A percentile compares a stretch with the other conserved stretches of the same genome.
Conservation (phyloP, 2,113 vertebrate species). For the Azemiops feae region DNA sequence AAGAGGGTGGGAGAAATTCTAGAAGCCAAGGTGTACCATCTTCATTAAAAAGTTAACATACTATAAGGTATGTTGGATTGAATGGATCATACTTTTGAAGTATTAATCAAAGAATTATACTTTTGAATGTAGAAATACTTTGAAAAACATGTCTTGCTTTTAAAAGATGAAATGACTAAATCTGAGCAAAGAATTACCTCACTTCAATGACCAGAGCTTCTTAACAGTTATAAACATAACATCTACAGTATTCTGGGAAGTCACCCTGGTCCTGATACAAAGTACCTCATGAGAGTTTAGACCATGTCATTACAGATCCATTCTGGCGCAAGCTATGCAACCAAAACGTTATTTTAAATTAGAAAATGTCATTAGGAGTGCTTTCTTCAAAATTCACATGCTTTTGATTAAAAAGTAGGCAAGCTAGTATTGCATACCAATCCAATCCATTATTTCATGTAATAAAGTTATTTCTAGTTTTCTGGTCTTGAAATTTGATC, state of each 20-base stretch:
- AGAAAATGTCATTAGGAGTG: background rate
- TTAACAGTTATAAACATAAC: background rate
- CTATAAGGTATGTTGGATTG: background rate
- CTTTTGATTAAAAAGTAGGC: background rate
- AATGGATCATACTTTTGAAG: background rate
- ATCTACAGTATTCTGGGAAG: background rate
- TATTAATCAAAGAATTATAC: background rate
- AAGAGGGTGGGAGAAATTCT: background rate
- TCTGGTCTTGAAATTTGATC: background rate
- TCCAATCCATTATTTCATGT: background rate
- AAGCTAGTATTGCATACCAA: background rate
- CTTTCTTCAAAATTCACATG: background rate
- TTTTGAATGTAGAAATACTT: background rate
- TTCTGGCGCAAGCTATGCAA: background rate
- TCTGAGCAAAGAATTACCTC: constrained; percentile 3
- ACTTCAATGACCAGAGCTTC: constrained; percentile 19
- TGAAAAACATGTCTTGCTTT: background rate
- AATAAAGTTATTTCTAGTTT: background rate
- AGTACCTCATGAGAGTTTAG: background rate
- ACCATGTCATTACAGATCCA: background rate
- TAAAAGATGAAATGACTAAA: background rate
- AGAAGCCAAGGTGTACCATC: background rate
- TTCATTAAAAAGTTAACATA: background rate
- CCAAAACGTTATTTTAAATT: background rate
- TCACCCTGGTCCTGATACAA: background rate